These are phyloP conservation scores for Zoanthus solanderi DNA, from an alignment of 92 coral and sea anemone genomes.

Conservation along the genomic window DNA sequence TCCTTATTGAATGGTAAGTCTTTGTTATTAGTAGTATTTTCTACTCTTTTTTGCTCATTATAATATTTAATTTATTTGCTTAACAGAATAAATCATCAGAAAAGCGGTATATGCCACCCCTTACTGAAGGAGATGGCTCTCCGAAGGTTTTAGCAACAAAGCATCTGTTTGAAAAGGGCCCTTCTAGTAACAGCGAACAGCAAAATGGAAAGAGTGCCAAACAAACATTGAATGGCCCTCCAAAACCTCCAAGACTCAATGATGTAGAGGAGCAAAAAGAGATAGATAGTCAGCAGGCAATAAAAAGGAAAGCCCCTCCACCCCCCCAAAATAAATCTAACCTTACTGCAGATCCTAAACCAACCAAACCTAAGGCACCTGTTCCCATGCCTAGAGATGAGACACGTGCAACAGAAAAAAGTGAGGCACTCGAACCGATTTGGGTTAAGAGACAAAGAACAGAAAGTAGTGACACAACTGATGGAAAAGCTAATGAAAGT, in stretches of 20 bases:
- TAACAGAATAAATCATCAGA: conserved; percentile 53
- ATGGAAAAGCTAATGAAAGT: conserved; percentile 3
- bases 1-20: too few relatives aligned
- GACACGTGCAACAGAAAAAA: conserved; percentile 2
- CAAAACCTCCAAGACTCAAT: conserved; percentile 81
- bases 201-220: not conserved
- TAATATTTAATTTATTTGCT: not conserved
- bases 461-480: not conserved
- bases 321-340: conserved; percentile 59
- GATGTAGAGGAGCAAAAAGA: conserved; percentile 40
- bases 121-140: conserved; percentile 41
- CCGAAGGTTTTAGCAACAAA: conserved; percentile 73
- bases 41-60: too few relatives aligned
- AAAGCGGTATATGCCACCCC: conserved; percentile 17
- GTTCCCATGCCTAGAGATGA: conserved; percentile 36
- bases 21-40: too few relatives aligned
- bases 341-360: not conserved
- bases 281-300: conserved; percentile 44
- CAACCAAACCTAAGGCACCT: conserved; percentile 5
- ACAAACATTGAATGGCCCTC: conserved; percentile 63
- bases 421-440: conserved; percentile 29
- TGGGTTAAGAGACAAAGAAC: conserved; percentile 37
- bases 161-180: conserved; percentile 73
- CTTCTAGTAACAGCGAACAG: not conserved
- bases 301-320: conserved; percentile 81